Evolutionary conservation across 2,113 vertebrate species (phyloP), one percentile per base, ranked within the genome.

Genomic region (Melierax canorus): DNA sequence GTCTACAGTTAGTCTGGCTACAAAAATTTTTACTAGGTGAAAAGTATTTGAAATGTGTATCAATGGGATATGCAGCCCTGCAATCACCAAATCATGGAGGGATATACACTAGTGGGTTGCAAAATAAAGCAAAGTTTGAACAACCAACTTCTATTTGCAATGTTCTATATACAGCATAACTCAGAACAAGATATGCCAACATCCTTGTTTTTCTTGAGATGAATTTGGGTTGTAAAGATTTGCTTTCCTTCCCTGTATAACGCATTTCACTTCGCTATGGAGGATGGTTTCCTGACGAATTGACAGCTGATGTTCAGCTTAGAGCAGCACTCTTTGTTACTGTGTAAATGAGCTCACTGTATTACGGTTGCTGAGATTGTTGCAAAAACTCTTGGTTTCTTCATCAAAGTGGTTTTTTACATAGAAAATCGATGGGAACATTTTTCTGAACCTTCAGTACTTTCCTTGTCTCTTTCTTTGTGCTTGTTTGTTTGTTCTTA

Each of bases 401-500:
- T 87, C 76, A 84, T n/a, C 43, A 58, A 88, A 91, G 48, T 48
- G 32, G 0, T n/a, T 84, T 92, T 72, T 83, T 26, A 69, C 30
- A 62, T 22, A 19, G 22, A 90, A 78, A 94, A 92, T 72, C 4
- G 1, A 50, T 73, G 77, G 64, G 41, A 91, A 75, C 62, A 73
- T 85, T 92, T 92, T 86, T 89, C 62, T 78, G 80, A 92, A 91
- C 53, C 58, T 92, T 78, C 45, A 55, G 58, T 83, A 58, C 56
- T 92, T 88, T 46, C 29, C 32, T 81, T 6, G 13, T 67, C 79
- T 45, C 50, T 80, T 95, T 46, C 27, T 90, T 88, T 95, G 68
- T 91, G 71, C 38, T 85, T 91, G 26, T 76, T 93, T 90, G 27
- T 88, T 90, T 92, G 76, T 80, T 94, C 69, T 92, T 83, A 87